phyloP scores from a whole-genome alignment of 2,888 invertebrate species.

The Scaeva pyrastri region DNA sequence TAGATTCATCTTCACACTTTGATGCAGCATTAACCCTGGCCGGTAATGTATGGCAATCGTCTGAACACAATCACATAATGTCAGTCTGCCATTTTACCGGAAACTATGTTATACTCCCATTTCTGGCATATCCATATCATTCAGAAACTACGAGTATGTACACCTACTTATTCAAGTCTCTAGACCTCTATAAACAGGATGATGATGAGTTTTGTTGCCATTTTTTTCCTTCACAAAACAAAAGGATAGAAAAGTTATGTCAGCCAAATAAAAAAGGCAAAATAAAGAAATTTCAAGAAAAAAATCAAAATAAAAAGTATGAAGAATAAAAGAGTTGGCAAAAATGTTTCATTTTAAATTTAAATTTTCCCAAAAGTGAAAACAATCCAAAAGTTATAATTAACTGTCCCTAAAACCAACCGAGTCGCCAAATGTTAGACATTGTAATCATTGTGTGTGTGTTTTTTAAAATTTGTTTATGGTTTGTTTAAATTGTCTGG shows the following conservation, averaged over 20 bases:
- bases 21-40: conserved; percentile 75
- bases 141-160: neutral
- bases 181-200: conserved; percentile 36
- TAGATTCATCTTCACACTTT: conserved; percentile 77
- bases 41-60: conserved; percentile 26
- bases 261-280: too few relatives aligned
- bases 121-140: conserved; percentile 66
- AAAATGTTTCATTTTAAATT: conserved; percentile 56
- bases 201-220: conserved; percentile 42
- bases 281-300: conserved; percentile 1
- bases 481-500: conserved; percentile 52
- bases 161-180: neutral
- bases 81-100: conserved; percentile 64
- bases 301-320: neutral
- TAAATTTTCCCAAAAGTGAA: conserved; percentile 34
- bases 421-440: conserved; percentile 6
- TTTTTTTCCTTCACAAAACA: neutral
- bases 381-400: neutral
- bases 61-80: conserved; percentile 52
- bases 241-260: conserved; percentile 15
- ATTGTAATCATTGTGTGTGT: conserved; percentile 36
- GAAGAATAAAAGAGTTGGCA: conserved; percentile 49
- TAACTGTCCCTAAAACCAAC: neutral
- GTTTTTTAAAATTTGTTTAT: conserved; percentile 22
- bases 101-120: conserved; percentile 17